A percentile compares a stretch with the other conserved stretches of the same genome.
Conservation (phyloP, 2,113 vertebrate species). For the Cochlearius cochlearius region DNA sequence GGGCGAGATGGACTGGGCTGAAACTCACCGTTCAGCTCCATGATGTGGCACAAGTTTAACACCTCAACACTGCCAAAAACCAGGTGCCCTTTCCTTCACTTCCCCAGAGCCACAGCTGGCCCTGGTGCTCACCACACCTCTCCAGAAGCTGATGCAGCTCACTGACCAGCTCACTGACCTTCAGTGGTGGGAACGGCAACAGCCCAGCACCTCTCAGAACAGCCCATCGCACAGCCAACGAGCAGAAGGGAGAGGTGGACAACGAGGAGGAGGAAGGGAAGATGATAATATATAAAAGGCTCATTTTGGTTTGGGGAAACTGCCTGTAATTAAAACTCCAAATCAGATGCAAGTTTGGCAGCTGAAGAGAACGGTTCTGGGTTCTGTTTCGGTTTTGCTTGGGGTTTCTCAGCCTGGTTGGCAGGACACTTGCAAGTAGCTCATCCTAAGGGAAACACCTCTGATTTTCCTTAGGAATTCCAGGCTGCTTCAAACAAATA, state of each 20-base stretch:
- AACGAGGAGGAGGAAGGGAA: neutral
- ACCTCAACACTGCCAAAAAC: neutral
- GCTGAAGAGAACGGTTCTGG: neutral
- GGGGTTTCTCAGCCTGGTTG: neutral
- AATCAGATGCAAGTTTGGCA: neutral
- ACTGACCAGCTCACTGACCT: neutral
- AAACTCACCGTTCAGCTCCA: neutral
- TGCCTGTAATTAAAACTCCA: neutral
- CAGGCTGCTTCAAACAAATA: neutral
- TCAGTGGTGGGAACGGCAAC: neutral
- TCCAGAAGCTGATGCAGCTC: neutral
- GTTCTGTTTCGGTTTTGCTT: neutral
- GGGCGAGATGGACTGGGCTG: neutral
- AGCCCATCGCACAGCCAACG: neutral
- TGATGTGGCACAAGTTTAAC: fast-evolving
- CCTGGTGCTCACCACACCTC: neutral
- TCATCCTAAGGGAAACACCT: neutral
- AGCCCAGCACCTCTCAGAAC: neutral
- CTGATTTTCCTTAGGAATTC: neutral
- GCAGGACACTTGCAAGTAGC: neutral
- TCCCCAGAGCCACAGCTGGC: neutral
- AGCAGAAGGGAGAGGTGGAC: neutral
- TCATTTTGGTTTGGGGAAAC: neutral
- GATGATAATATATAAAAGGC: neutral
- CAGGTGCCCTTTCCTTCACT: neutral